phyloP scores from a whole-genome alignment of 1,140 invertebrate species.

The Trichonephila clavipes region DNA sequence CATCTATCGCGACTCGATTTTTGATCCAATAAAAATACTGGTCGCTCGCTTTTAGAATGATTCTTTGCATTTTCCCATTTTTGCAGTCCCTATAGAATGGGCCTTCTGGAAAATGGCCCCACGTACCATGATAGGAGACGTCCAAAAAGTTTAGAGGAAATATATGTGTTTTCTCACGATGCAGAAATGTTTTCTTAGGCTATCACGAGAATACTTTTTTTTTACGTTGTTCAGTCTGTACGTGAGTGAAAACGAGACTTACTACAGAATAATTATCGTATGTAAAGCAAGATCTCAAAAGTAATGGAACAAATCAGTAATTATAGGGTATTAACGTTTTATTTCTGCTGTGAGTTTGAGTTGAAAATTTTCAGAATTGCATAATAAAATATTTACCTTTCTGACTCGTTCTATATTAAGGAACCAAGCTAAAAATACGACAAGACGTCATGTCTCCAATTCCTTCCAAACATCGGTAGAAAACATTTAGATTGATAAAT shows the following conservation, averaged over 20 bases:
- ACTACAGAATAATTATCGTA: no score
- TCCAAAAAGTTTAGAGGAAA: conserved; percentile 29
- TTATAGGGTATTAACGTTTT: neutral
- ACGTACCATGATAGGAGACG: conserved; percentile 56
- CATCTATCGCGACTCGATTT: conserved; percentile 52
- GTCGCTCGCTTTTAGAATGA: conserved; percentile 21
- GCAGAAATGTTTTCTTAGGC: neutral
- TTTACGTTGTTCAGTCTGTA: neutral
- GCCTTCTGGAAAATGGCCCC: conserved; percentile 50
- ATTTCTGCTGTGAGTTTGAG: no score
- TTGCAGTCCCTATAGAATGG: conserved; percentile 5
- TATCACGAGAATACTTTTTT: conserved; percentile 42
- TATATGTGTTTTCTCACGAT: conserved; percentile 35
- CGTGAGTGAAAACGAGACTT: neutral
- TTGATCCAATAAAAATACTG: conserved; percentile 65
- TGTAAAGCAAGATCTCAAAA: neutral
- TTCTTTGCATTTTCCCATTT: conserved; percentile 50
- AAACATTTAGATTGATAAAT: no score
- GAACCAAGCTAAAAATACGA: no score
- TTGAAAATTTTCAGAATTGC: no score
- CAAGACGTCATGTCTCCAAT: no score
- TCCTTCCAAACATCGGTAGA: no score
- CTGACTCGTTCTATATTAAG: no score
- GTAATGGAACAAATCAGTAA: neutral
- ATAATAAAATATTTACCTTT: no score